Evolutionary conservation across 2,113 vertebrate species (phyloP).

Genomic region (Thunnus thynnus): DNA sequence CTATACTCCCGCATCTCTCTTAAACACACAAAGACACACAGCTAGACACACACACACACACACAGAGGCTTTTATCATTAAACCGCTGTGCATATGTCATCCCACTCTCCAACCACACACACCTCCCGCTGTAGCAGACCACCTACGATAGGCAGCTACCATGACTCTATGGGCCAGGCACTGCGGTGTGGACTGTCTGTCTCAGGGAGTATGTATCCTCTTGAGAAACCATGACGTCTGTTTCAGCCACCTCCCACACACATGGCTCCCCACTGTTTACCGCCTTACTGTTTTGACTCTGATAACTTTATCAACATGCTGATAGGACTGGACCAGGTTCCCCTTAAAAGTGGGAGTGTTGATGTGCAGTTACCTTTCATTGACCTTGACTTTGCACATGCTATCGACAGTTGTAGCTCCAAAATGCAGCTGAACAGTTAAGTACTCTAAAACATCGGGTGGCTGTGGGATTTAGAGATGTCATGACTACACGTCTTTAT

Average conservation of each 20-base stretch:
- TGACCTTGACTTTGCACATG: slow-evolving; percentile 51
- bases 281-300: slow-evolving; percentile 57
- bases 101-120: slow-evolving; percentile 65
- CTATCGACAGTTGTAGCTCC: not conserved
- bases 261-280: slow-evolving; percentile 52
- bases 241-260: slow-evolving; percentile 60
- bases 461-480: not conserved
- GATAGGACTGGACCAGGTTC: slow-evolving; percentile 53
- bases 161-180: slow-evolving; percentile 37
- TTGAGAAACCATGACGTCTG: slow-evolving; percentile 63
- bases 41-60: slow-evolving; percentile 30
- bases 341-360: slow-evolving; percentile 43
- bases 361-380: slow-evolving; percentile 43
- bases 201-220: slow-evolving; percentile 47
- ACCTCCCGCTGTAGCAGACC: slow-evolving; percentile 71
- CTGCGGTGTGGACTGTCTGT: slow-evolving; percentile 60
- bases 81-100: slow-evolving; percentile 66
- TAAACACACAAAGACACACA: slow-evolving; percentile 11
- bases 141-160: slow-evolving; percentile 63
- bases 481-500: not conserved
- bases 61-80: slow-evolving; percentile 68
- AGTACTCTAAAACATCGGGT: not conserved
- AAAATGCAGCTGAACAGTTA: not conserved
- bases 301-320: slow-evolving; percentile 70
- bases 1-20: slow-evolving; percentile 51